These are phyloP conservation scores for Megaustenia siamemsis DNA, from an alignment of 2,888 invertebrate genomes.

Conservation along the genomic window DNA sequence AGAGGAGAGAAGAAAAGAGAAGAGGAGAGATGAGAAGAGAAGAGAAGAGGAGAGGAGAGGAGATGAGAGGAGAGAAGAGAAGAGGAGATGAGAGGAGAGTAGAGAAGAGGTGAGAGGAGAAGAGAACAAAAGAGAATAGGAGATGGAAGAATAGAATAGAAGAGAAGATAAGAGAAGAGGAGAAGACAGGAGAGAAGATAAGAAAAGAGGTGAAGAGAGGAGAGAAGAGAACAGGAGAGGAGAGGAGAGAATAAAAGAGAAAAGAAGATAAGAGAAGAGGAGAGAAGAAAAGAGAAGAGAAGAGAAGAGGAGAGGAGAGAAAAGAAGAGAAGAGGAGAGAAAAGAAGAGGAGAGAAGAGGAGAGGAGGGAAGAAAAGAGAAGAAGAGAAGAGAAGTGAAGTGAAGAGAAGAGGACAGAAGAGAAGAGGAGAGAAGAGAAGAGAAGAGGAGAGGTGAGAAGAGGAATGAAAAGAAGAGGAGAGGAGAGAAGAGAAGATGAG, in stretches of 20 bases:
- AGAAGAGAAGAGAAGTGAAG: background rate
- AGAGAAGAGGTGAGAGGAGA: conserved; percentile 7
- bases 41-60: conserved; percentile 3
- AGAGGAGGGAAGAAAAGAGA: background rate
- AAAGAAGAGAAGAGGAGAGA: background rate
- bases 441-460: no score
- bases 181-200: background rate
- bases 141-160: background rate
- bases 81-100: background rate
- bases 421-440: no score
- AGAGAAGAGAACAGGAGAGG: background rate
- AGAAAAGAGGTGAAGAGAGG: background rate
- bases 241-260: no score
- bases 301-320: background rate
- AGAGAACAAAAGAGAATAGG: background rate
- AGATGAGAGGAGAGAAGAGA: background rate
- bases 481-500: no score
- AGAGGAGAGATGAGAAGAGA: background rate
- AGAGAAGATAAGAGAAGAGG: background rate
- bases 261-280: background rate
- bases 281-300: background rate
- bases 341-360: no score
- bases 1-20: background rate
- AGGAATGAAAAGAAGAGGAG: no score
- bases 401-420: no score